Conservation (phyloP, 2,113 vertebrate genomes). For the Xenopus tropicalis region UCB_Xtro_10.0 CM004443.2:206881501-206882000, state of each 20-base stretch:
- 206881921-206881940: too few species aligned
- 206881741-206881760: constrained; percentile 16
- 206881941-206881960: too few species aligned
- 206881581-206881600: too few species aligned
- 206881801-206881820: neutral
- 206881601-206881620: too few species aligned
- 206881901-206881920: neutral
- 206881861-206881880: neutral
- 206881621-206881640: too few species aligned
- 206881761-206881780: neutral
- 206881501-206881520: too few species aligned
- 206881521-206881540: too few species aligned
- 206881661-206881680: neutral
- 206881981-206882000: too few species aligned
- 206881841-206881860: neutral
- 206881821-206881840: neutral
- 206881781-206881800: neutral
- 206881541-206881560: too few species aligned
- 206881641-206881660: too few species aligned
- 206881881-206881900: neutral
- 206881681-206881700: neutral
- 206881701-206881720: neutral
- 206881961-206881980: too few species aligned
- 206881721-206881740: neutral
- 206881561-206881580: too few species aligned